Base-by-base conservation (phyloP, 2,888 invertebrate genomes). In the Linnaemya vulpina region DNA sequence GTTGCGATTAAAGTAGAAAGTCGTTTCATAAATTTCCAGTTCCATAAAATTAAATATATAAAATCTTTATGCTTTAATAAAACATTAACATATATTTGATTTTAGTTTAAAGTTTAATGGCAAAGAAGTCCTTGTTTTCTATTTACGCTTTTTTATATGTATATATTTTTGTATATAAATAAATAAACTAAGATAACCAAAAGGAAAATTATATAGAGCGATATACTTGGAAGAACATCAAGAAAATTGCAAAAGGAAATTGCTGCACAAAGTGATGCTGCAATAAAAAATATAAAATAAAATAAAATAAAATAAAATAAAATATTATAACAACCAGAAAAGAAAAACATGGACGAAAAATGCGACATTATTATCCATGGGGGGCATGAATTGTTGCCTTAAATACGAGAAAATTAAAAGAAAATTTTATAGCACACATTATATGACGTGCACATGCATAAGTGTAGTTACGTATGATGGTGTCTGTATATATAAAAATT, bases 201-300 rank as follows among this genome's bases (percentile, higher is more conserved):
- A 22, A 17, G 15, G 30, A 46, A 79, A 65, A 67, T 73, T 17
- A 49, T 17, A 15, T 71, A 20, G 46, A 58, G 60, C 35, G 58
- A 67, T 67, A 38, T 67, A 73, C 80, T 80, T 73, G 65, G 65
- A 74, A 38, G 22, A 38, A 60, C 49, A 49, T 60, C 65, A 73
- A 67, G 49, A 80, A 74, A 51, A 40, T 3, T 40, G 25, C 49
- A 58, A 58, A 79, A 73, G 58, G 30, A 74, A 67, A 20, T 71
- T 74, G 67, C 81, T 43, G 62, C 53, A 62, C 40, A 67, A 67
- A 67, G 58, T 74, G 67, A 81, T 75, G 81, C 68, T 70, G 81
- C 62, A 70, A 75, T 46, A 75, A 81, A 70, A 70, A 17, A n/a
- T 49, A 3, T 43, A 9, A 43, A 9, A 3, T 1, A 43, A 43